Evolutionary conservation across 2,888 invertebrate species (phyloP).

Genomic region (Pogonocherus hispidulus): DNA sequence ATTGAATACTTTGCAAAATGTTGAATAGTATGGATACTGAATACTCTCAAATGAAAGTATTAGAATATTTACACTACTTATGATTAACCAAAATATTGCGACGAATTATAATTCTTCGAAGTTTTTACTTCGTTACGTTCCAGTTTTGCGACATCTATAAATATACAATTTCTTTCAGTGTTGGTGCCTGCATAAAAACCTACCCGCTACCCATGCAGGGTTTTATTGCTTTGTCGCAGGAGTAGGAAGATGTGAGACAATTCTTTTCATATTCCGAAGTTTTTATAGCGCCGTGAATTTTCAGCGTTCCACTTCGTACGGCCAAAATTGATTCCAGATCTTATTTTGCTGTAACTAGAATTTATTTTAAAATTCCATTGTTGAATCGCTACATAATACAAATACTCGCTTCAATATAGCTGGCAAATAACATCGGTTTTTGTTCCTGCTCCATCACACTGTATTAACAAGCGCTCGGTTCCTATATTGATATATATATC

Average conservation of each 20-base stretch:
- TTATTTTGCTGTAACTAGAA: neutral
- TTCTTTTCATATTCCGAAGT: neutral
- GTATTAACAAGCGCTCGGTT: neutral
- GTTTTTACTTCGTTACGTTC: neutral
- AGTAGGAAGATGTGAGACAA: neutral
- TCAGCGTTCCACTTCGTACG: slow-evolving; percentile 1
- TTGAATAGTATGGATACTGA: too few relatives aligned
- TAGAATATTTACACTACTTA: too few relatives aligned
- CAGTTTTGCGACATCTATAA: neutral
- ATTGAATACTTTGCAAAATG: too few relatives aligned
- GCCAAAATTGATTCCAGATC: neutral
- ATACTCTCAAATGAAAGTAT: too few relatives aligned
- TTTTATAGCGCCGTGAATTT: neutral
- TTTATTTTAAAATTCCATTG: neutral
- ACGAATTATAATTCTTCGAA: neutral
- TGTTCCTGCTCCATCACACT: neutral
- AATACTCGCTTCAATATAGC: neutral
- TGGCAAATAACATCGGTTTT: neutral
- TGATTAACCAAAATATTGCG: too few relatives aligned
- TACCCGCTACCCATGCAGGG: neutral
- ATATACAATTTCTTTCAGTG: neutral
- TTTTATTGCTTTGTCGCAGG: neutral
- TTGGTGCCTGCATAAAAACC: neutral
- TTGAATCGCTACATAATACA: neutral
- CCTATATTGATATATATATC: neutral